phyloP scores from a whole-genome alignment of 2,797 vertebrate species.

The Pristis pectinata region DNA sequence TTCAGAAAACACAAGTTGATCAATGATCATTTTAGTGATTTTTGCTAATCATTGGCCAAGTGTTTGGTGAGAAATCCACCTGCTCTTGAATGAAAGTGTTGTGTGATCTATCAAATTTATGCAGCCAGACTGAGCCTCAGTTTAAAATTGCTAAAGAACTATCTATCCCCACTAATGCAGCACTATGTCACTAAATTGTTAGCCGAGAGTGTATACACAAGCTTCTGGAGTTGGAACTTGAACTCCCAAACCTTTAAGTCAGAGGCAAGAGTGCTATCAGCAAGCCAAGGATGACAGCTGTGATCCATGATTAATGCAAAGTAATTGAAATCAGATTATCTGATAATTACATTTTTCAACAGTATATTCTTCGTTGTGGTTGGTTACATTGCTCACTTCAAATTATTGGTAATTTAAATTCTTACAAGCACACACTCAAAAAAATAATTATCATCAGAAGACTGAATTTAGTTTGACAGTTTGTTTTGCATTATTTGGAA shows the following conservation, averaged over 20 bases:
- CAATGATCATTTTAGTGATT: no score
- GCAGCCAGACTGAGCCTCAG: not conserved
- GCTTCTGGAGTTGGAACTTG: not conserved
- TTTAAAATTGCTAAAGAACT: no score
- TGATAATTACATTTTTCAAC: not conserved
- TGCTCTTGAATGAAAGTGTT: not conserved
- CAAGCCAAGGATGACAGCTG: not conserved
- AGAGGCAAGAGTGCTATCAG: not conserved
- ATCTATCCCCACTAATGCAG: no score
- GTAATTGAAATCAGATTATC: not conserved
- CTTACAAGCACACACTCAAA: not conserved
- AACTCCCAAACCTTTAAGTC: not conserved
- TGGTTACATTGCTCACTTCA: not conserved
- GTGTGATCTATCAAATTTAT: not conserved
- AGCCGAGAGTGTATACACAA: not conserved
- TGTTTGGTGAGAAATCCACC: not conserved
- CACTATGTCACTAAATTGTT: not conserved
- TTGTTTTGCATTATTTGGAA: not conserved
- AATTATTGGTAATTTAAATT: not conserved
- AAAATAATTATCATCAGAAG: not conserved
- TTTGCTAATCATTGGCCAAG: no score
- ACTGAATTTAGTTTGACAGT: not conserved
- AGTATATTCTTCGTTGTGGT: not conserved
- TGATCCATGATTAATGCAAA: not conserved
- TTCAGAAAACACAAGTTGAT: no score